Percentiles rank a stretch among this genome's conserved stretches.
Evolutionary conservation across 2,797 vertebrate species (phyloP).

Genomic region (Allobates femoralis): DNA sequence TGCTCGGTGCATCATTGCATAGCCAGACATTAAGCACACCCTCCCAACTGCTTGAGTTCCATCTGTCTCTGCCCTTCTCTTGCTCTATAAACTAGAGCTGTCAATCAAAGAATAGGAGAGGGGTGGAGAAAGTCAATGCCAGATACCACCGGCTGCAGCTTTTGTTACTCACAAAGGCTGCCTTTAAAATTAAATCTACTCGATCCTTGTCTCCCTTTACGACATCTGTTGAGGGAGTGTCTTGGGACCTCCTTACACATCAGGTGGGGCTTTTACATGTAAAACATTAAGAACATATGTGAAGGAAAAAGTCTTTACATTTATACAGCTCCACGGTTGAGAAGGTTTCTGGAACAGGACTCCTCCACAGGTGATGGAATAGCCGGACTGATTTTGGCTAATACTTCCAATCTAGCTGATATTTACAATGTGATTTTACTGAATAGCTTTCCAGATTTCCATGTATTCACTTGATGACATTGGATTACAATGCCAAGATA

Average conservation of each 20-base stretch:
- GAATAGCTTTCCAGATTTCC: neutral
- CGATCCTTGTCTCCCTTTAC: too few relatives aligned
- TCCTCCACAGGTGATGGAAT: neutral
- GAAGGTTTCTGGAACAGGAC: neutral
- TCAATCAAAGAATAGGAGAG: too few relatives aligned
- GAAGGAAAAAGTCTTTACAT: neutral
- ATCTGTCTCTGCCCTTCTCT: too few relatives aligned
- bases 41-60: too few relatives aligned
- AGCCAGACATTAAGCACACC: too few relatives aligned
- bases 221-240: too few relatives aligned
- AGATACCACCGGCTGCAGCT: too few relatives aligned
- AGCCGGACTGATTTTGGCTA: neutral
- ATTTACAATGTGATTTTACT: constrained; percentile 26
- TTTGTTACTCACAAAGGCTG: too few relatives aligned
- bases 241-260: neutral
- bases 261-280: neutral
- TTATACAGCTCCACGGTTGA: neutral
- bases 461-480: constrained; percentile 1
- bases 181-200: too few relatives aligned
- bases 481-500: constrained; percentile 23
- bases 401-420: constrained; percentile 20
- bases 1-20: too few relatives aligned
- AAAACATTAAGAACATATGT: neutral
- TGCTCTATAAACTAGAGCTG: too few relatives aligned
- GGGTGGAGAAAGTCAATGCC: too few relatives aligned